Conservation (phyloP, 1,140 invertebrate genomes). For the Leptinotarsa defecta region DNA sequence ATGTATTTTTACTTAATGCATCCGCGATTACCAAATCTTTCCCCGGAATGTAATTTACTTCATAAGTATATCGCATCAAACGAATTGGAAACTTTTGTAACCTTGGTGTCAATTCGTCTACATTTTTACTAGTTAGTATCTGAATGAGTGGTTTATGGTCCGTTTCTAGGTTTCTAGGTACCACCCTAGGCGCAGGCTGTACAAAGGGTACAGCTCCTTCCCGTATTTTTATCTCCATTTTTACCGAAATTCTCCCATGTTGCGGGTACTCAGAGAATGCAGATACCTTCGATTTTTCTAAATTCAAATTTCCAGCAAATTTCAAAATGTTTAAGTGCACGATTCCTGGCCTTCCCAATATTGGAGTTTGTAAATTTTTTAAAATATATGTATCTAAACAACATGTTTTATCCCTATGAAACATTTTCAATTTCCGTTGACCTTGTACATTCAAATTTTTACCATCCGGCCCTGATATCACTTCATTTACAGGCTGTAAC, state of each 20-base stretch:
- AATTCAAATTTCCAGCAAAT: neutral
- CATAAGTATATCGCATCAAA: too few relatives aligned
- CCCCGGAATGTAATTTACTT: neutral
- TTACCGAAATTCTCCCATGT: neutral
- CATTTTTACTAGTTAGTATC: neutral
- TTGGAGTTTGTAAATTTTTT: neutral
- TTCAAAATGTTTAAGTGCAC: neutral
- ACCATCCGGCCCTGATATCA: neutral
- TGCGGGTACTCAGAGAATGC: neutral
- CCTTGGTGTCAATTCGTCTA: neutral
- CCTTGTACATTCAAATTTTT: neutral
- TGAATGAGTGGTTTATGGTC: constrained; percentile 29
- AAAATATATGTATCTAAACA: neutral
- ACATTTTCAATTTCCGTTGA: neutral
- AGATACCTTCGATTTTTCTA: too few relatives aligned
- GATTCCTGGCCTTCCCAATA: neutral
- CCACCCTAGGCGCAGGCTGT: neutral
- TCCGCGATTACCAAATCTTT: constrained; percentile 8
- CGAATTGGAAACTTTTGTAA: too few relatives aligned
- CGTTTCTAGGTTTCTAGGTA: neutral
- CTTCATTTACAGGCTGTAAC: neutral
- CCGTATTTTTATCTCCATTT: neutral
- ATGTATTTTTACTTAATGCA: too few relatives aligned
- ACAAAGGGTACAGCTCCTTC: neutral
- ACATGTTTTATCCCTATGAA: neutral